These are phyloP conservation scores for Meandrusa payeni DNA, from an alignment of 2,888 invertebrate species.

Conservation along the genomic window DNA sequence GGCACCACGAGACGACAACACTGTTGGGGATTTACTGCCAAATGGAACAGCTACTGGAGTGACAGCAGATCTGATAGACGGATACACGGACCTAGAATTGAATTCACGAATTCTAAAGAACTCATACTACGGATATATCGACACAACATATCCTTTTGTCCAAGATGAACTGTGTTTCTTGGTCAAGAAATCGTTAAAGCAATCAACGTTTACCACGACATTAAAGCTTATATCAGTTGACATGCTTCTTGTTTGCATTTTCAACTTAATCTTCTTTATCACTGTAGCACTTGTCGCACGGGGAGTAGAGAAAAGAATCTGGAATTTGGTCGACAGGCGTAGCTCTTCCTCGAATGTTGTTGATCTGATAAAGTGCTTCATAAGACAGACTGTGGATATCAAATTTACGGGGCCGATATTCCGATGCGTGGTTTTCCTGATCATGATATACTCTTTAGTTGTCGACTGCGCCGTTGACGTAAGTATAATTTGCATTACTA, in stretches of 20 bases:
- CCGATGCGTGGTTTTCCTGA: slow-evolving; percentile 50
- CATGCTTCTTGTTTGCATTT: slow-evolving; percentile 48
- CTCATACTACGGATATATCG: slow-evolving; percentile 70
- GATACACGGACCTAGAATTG: slow-evolving; percentile 76
- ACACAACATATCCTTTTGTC: slow-evolving; percentile 71
- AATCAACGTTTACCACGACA: slow-evolving; percentile 69
- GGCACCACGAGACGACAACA: slow-evolving; percentile 59
- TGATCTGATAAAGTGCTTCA: slow-evolving; percentile 63
- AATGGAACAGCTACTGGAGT: slow-evolving; percentile 72
- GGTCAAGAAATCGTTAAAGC: slow-evolving; percentile 69
- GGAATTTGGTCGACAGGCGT: slow-evolving; percentile 41
- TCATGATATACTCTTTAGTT: slow-evolving; percentile 63
- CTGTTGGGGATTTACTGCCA: slow-evolving; percentile 62
- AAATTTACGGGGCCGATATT: slow-evolving; percentile 59
- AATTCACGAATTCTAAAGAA: slow-evolving; percentile 76
- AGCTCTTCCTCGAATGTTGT: slow-evolving; percentile 44
- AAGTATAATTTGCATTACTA: slow-evolving; percentile 46
- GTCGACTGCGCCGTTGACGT: slow-evolving; percentile 70
- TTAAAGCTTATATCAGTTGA: slow-evolving; percentile 54
- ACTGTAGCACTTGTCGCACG: slow-evolving; percentile 45
- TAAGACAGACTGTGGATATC: slow-evolving; percentile 64
- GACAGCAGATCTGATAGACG: slow-evolving; percentile 65
- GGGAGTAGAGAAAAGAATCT: slow-evolving; percentile 49
- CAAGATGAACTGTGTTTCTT: slow-evolving; percentile 81
- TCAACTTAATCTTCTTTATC: slow-evolving; percentile 46